These are phyloP conservation scores for Brienomyrus brachyistius DNA, from an alignment of 2,113 vertebrate genomes.

Conservation along the genomic window DNA sequence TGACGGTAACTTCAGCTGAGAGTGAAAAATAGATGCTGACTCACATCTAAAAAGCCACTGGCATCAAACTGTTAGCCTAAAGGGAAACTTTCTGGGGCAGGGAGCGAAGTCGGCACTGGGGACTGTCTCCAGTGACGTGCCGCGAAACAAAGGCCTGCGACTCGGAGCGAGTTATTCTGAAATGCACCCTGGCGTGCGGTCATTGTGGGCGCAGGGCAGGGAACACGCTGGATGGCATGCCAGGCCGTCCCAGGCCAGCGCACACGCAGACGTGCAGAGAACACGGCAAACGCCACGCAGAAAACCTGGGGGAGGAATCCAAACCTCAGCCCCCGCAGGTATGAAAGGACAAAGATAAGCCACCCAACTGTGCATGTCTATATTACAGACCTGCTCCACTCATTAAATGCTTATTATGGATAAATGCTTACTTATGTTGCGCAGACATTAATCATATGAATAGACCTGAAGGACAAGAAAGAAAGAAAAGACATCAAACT, in stretches of 20 bases:
- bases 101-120: not conserved
- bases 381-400: not conserved
- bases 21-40: not conserved
- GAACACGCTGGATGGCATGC: not conserved
- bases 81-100: not conserved
- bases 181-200: not conserved
- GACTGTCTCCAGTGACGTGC: not conserved
- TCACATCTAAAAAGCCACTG: not conserved
- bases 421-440: not conserved
- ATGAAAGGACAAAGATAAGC: not conserved
- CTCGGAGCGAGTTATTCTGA: not conserved
- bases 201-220: not conserved
- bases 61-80: not conserved
- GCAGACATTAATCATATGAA: not conserved
- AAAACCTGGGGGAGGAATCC: not conserved
- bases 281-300: not conserved
- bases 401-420: slow-evolving; percentile 7
- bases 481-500: not conserved
- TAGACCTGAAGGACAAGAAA: not conserved
- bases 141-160: not conserved
- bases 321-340: not conserved
- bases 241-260: not conserved
- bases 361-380: not conserved
- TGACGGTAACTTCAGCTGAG: not conserved
- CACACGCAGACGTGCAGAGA: not conserved